Evolutionary conservation across 1,140 invertebrate genomes (phyloP).

Genomic region (Streblospio benedicti): DNA sequence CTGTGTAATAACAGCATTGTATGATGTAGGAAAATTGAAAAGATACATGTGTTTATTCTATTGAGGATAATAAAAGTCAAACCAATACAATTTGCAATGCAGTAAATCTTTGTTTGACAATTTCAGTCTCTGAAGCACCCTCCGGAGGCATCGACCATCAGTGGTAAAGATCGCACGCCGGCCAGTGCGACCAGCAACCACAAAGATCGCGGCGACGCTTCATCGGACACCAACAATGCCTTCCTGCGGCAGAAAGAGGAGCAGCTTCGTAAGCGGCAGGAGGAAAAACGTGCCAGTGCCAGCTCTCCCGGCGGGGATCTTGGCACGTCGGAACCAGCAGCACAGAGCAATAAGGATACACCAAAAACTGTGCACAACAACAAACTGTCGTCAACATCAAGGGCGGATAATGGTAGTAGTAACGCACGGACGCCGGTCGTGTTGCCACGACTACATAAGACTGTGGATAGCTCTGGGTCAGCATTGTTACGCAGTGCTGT

Average conservation of each 20-base stretch:
- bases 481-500: too few species aligned
- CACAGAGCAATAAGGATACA: not conserved
- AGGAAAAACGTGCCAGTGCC: not conserved
- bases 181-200: not conserved
- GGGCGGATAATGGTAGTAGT: not conserved
- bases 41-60: not conserved
- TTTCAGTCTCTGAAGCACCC: too few species aligned
- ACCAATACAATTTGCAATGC: not conserved
- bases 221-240: too few species aligned
- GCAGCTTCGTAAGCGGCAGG: not conserved
- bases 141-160: not conserved
- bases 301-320: not conserved
- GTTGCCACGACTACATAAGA: not conserved
- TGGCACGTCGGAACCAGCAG: not conserved
- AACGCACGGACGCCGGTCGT: not conserved
- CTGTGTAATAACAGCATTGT: not conserved
- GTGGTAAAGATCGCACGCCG: not conserved
- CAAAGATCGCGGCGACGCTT: not conserved
- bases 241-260: constrained; percentile 8
- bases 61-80: not conserved
- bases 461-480: too few species aligned
- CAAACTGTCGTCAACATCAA: not conserved
- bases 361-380: constrained; percentile 1
- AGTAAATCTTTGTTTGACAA: too few species aligned
- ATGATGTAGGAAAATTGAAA: not conserved